These are phyloP conservation scores for Sarcophaga subvicina DNA, from an alignment of 2,888 invertebrate species.

Conservation along the genomic window DNA sequence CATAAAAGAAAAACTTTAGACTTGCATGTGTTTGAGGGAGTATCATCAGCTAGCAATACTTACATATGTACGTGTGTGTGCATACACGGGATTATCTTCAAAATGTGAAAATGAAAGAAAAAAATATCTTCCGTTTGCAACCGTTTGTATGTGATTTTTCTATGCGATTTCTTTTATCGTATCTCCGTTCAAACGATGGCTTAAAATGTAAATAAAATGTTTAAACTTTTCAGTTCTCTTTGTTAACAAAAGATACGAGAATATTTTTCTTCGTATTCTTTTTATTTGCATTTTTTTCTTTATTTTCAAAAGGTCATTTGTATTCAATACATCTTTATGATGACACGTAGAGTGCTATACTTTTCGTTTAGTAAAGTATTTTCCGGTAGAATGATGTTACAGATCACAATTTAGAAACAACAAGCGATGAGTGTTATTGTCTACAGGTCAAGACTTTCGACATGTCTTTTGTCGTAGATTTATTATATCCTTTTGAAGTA, in stretches of 20 bases:
- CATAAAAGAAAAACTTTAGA: not conserved
- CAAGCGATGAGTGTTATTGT: too few relatives aligned
- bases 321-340: too few relatives aligned
- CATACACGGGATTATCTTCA: not conserved
- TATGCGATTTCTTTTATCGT: not conserved
- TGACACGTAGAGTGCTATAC: too few relatives aligned
- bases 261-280: not conserved
- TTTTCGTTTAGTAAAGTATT: too few relatives aligned
- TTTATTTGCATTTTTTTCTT: not conserved
- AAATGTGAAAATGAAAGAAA: not conserved
- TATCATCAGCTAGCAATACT: too few relatives aligned
- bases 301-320: not conserved
- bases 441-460: too few relatives aligned
- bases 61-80: not conserved
- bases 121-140: not conserved
- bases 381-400: too few relatives aligned
- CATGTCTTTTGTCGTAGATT: too few relatives aligned
- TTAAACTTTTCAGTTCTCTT: constrained; percentile 41
- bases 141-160: not conserved
- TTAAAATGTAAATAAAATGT: constrained; percentile 38
- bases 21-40: not conserved
- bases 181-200: not conserved
- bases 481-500: too few relatives aligned
- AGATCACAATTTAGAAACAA: too few relatives aligned
- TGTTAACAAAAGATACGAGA: constrained; percentile 3